Evolutionary conservation across 2,888 invertebrate species (phyloP).

Genomic region (Drosophila greeni): DNA sequence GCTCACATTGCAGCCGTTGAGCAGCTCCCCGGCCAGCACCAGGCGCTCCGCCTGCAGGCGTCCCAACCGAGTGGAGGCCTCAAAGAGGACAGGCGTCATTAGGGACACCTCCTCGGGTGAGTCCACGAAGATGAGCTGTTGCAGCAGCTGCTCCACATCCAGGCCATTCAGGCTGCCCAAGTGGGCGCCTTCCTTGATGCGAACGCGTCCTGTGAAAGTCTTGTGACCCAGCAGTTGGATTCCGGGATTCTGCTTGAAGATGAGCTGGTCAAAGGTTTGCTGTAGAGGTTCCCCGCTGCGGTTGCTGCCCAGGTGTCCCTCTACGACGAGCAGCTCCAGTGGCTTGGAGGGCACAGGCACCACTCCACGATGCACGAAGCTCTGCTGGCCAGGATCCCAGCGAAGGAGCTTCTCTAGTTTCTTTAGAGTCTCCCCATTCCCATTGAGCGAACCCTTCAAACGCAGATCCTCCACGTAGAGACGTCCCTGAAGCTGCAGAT

Average conservation of each 20-base stretch:
- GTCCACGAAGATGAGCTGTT: constrained; percentile 78
- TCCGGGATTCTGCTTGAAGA: constrained; percentile 62
- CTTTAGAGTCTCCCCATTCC: constrained; percentile 24
- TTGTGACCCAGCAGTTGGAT: constrained; percentile 65
- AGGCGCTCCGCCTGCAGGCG: constrained; percentile 60
- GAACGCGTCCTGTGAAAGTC: constrained; percentile 72
- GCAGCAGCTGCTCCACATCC: constrained; percentile 74
- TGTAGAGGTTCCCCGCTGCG: constrained; percentile 63
- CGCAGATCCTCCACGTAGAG: constrained; percentile 58
- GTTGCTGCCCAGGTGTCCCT: constrained; percentile 60
- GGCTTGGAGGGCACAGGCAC: constrained; percentile 50
- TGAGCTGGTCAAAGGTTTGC: constrained; percentile 69
- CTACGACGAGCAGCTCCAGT: constrained; percentile 65
- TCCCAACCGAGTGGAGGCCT: constrained; percentile 67
- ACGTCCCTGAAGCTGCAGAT: constrained; percentile 69
- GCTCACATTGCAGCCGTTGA: constrained; percentile 77
- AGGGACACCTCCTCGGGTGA: constrained; percentile 44
- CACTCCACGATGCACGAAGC: constrained; percentile 68
- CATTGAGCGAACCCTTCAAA: constrained; percentile 68
- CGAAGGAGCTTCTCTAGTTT: constrained; percentile 50
- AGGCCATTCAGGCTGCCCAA: constrained; percentile 74
- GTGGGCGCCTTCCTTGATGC: constrained; percentile 72
- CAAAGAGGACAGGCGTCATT: constrained; percentile 77
- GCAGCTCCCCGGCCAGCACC: constrained; percentile 57
- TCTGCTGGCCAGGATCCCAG: constrained; percentile 57